Conservation (phyloP, 2,113 vertebrate species). For the Patagioenas fasciata region DNA sequence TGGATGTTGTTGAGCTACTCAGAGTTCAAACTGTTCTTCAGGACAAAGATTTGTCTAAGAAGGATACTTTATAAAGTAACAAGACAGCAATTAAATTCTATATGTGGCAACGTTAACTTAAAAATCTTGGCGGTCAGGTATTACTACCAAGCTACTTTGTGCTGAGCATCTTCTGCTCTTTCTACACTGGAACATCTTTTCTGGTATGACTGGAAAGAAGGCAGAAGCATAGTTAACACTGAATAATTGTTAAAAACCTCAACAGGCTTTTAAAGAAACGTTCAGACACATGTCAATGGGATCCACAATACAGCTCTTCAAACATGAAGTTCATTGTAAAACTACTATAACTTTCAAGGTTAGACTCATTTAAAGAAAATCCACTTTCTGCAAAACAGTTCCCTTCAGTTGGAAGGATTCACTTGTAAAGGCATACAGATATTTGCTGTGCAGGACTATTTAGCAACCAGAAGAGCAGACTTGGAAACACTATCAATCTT, state of each 20-base stretch:
- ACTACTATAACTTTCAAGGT: not conserved
- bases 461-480: not conserved
- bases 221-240: not conserved
- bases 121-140: not conserved
- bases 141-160: not conserved
- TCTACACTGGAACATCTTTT: not conserved
- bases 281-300: not conserved
- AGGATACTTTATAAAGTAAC: not conserved
- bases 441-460: not conserved
- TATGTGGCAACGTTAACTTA: not conserved
- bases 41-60: not conserved
- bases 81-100: not conserved
- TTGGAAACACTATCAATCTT: not conserved
- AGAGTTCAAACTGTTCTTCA: not conserved
- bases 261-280: not conserved
- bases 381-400: not conserved
- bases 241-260: not conserved
- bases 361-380: not conserved
- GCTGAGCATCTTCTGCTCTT: not conserved
- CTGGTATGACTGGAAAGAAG: not conserved
- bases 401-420: not conserved
- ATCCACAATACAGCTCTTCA: not conserved
- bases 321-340: not conserved
- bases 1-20: not conserved
- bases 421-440: not conserved